These are phyloP conservation scores for Oxygymnocypris stewartii DNA, from an alignment of 2,113 vertebrate genomes.

Conservation along the genomic window DNA sequence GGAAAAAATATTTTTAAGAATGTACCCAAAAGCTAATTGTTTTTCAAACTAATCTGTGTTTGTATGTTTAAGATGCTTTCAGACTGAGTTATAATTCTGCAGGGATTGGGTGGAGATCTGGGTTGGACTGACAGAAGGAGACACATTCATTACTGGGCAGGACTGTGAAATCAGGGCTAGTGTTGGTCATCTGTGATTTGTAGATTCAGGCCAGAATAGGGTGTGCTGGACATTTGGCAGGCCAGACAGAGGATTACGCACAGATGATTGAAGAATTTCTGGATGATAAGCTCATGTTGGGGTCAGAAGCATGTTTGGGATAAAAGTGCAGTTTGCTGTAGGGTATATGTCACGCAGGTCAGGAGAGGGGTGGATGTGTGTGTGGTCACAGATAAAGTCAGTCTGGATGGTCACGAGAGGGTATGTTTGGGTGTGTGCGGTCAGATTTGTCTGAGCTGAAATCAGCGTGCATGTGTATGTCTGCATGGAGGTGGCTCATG, in stretches of 20 bases:
- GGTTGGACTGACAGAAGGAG: conserved; percentile 22
- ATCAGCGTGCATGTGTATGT: not conserved
- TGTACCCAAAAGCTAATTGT: not conserved
- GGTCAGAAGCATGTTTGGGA: not conserved
- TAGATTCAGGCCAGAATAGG: conserved; percentile 23
- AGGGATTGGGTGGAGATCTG: conserved; percentile 41
- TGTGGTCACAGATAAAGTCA: conserved; percentile 16
- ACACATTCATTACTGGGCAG: conserved; percentile 21
- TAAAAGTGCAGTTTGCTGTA: not conserved
- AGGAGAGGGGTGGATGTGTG: not conserved
- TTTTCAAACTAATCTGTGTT: not conserved
- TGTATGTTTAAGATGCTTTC: not conserved
- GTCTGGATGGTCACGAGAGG: not conserved
- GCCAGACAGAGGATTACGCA: not conserved
- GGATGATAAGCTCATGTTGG: conserved; percentile 27
- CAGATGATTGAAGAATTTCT: conserved; percentile 30
- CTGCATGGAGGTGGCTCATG: not conserved
- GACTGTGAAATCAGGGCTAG: not conserved
- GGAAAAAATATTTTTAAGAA: not conserved
- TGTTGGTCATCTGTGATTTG: conserved; percentile 4
- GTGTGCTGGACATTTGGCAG: conserved; percentile 39
- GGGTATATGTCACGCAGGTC: conserved; percentile 8
- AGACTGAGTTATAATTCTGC: conserved; percentile 8
- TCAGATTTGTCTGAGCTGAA: not conserved
- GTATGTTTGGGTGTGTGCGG: not conserved